Conservation (phyloP, 2,797 vertebrate genomes). For the Forpus xanthops region DNA sequence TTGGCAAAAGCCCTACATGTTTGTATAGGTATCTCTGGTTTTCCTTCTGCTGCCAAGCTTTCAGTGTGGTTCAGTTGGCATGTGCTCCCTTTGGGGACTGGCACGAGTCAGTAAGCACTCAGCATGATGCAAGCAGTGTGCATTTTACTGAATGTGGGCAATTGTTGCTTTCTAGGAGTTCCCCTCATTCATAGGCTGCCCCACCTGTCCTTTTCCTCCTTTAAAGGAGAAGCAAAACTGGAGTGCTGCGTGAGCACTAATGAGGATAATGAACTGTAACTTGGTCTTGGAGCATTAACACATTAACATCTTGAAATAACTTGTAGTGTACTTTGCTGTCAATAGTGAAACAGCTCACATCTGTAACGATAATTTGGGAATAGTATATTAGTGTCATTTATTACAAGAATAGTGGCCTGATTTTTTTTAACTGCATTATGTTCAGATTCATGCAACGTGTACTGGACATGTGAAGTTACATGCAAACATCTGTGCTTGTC, state of each 20-base stretch:
- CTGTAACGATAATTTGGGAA: neutral
- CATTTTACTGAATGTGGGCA: neutral
- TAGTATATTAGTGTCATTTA: neutral
- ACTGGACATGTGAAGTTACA: neutral
- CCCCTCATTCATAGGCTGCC: neutral
- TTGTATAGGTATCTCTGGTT: neutral
- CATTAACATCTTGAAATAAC: neutral
- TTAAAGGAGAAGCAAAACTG: neutral
- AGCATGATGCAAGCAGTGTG: neutral
- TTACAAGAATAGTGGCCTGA: neutral
- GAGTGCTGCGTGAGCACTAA: neutral
- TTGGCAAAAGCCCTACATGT: neutral
- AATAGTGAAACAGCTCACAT: neutral
- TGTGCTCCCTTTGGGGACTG: neutral
- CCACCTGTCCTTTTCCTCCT: rapidly evolving
- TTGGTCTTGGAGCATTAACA: neutral
- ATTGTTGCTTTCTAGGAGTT: neutral
- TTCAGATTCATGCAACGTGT: neutral
- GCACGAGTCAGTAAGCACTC: neutral
- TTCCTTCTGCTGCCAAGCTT: neutral
- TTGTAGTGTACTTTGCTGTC: neutral
- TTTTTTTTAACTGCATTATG: neutral
- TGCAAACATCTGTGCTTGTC: neutral
- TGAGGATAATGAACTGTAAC: neutral
- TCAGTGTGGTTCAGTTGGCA: neutral